Base-by-base conservation (phyloP, 2,797 vertebrate genomes). In the Danio tinwini region DNA sequence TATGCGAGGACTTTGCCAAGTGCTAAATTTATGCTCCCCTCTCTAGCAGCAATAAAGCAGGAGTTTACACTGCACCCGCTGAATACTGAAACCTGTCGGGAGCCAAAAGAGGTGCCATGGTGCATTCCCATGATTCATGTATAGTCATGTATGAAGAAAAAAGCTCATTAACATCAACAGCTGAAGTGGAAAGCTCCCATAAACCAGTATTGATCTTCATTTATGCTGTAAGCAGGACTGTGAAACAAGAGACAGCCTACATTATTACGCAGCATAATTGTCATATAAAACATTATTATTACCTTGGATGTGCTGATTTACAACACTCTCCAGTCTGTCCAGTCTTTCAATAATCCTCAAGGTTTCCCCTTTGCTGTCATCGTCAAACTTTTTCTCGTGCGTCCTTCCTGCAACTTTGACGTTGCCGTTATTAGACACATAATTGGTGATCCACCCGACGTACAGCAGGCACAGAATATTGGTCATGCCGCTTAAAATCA, bases 221-320 rank as follows among this genome's bases (percentile, higher is more conserved):
- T 47, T 42, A n/a, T 42, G 8, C 45, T 13, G 29, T 37, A 50
- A 40, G 56, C 17, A 13, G 9, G 1, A 16, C 12, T 47, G 49
- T 39, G 50, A 37, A 37, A 40, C 6, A 10, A 40, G 6, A 42
- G 13, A 55, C 16, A 4, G 13, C n/a, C 40, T 17, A 5, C n/a
- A 16, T 62, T 63, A 17, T 52, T 55, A 65, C 40, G 55, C 37
- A 16, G 10, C 49, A 55, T 11, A 55, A 16, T 6, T 63, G 73
- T 4, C 21, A 5, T 39, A 17, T 21, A 12, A 12, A 2, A 55
- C 44, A 59, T 8, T 78, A 29, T 3, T 1, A 75, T 96, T 96
- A 98, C 98, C 98, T 96, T 98, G 96, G 59, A 99, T 97, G 90
- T 99, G 98, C 90, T 97, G 96, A 90, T 97, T 97, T 88, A 99